Percentiles rank a stretch among this genome's conserved stretches.
phyloP scores from a whole-genome alignment of 1,140 invertebrate genomes.

The Parapsyche elsis region DNA sequence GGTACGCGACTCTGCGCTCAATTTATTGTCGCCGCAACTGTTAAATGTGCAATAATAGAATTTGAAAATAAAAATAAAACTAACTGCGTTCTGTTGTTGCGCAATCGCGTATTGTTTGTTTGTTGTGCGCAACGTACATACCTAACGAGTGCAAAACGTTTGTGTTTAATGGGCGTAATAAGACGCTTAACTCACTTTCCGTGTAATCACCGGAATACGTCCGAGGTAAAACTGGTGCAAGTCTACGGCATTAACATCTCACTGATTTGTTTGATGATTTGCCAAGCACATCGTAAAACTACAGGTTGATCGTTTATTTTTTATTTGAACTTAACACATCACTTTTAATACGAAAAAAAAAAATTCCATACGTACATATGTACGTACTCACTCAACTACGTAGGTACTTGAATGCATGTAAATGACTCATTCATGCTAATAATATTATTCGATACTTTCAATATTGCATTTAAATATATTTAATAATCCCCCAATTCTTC shows the following conservation, averaged over 20 bases:
- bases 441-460: no score
- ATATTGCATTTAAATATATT: no score
- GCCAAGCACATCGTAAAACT: no score
- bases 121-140: background rate
- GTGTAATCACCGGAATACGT: constrained; percentile 5
- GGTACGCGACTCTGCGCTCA: background rate
- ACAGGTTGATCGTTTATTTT: no score
- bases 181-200: constrained; percentile 29
- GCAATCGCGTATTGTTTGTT: background rate
- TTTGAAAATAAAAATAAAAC: background rate
- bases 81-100: background rate
- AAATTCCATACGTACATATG: no score
- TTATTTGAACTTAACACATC: no score
- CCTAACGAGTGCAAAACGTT: constrained; percentile 20
- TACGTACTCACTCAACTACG: no score
- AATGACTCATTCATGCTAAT: no score
- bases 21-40: background rate
- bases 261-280: background rate
- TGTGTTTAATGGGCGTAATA: constrained; percentile 26
- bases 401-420: no score
- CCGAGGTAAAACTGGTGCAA: constrained; percentile 18
- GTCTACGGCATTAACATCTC: background rate
- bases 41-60: background rate
- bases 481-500: no score
- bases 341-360: no score